Evolutionary conservation across 2,113 vertebrate genomes (phyloP), one percentile per base, ranked within the genome.

Genomic region (Rhegmatorhina hoffmannsi): DNA sequence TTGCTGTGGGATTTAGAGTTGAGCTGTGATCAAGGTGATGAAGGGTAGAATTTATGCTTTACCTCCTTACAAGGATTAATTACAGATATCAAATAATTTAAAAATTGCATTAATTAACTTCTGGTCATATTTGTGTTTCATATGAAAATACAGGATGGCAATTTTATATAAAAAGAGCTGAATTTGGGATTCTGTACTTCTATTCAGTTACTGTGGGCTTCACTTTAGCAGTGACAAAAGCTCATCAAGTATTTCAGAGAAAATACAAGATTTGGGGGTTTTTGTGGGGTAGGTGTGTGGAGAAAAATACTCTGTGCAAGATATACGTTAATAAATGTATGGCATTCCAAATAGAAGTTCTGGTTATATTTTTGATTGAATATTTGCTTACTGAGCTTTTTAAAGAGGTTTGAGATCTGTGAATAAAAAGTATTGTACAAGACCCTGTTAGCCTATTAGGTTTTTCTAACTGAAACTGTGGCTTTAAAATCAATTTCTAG

Each of bases 61-160:
- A 14, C 7, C 7, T 67, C 10, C 8, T 53, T 1, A 0, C 47
- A 29, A 67, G 28, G 9, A 26, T 56, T 43, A 60, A 72, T 56
- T 10, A 13, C 33, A 72, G 24, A 29, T 5, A 49, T 0, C 0
- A 43, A 67, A 13, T 50, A 17, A 21, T 53, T 34, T 40, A 0
- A 2, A 56, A 67, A 70, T 28, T 14, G 2, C 5, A 52, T 83
- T 50, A 24, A 19, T 24, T 69, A 36, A 53, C 1, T 75, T 70
- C 7, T 53, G 13, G 1, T 77, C 80, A n/a, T 59, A 52, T 60
- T 87, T 44, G 4, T 4, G 33, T 58, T 85, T 55, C 6, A 8
- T 43, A 12, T 18, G 15, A 58, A 80, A 84, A 40, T 69, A 31
- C 2, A 17, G n/a, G 43, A 76, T 34, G 13, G 3, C 86, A 40